A percentile compares a stretch with the other conserved stretches of the same genome.
Evolutionary conservation across 2,797 vertebrate species (phyloP).

Genomic region (Iguana delicatissima): DNA sequence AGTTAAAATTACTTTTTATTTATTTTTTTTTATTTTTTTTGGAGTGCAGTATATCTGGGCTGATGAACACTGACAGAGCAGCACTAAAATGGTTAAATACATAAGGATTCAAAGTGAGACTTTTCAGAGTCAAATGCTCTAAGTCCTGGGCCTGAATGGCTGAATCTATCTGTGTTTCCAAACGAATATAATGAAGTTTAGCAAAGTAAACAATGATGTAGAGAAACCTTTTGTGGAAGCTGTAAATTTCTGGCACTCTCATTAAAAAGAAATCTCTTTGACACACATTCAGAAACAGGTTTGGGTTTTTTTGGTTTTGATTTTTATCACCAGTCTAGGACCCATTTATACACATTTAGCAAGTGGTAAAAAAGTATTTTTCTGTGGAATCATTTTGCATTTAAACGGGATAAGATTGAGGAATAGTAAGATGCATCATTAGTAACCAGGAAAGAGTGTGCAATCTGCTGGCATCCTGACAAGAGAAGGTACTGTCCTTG

Average conservation of each 20-base stretch:
- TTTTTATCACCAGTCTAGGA: conserved; percentile 3
- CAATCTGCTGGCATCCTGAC: conserved; percentile 26
- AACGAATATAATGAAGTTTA: neutral
- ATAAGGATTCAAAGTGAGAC: too few species aligned
- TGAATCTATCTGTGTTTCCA: neutral
- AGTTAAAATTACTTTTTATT: too few species aligned
- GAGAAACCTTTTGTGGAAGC: conserved; percentile 1
- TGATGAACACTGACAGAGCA: too few species aligned
- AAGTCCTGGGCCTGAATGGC: too few species aligned
- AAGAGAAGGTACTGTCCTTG: conserved; percentile 50
- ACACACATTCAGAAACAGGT: neutral
- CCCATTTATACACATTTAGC: conserved; percentile 10
- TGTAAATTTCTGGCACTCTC: neutral
- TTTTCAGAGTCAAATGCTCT: too few species aligned
- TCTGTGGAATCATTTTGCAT: conserved; percentile 1
- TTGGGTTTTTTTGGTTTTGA: neutral
- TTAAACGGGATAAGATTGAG: neutral
- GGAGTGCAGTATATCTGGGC: too few species aligned
- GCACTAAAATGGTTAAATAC: too few species aligned
- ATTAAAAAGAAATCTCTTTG: neutral
- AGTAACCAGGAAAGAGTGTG: conserved; percentile 56
- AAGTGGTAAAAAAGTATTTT: neutral
- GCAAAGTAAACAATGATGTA: neutral
- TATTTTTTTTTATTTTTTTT: too few species aligned
- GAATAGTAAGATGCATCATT: conserved; percentile 55